Base-by-base conservation (phyloP, 2,888 invertebrate species). In the Nomada ruficornis region DNA sequence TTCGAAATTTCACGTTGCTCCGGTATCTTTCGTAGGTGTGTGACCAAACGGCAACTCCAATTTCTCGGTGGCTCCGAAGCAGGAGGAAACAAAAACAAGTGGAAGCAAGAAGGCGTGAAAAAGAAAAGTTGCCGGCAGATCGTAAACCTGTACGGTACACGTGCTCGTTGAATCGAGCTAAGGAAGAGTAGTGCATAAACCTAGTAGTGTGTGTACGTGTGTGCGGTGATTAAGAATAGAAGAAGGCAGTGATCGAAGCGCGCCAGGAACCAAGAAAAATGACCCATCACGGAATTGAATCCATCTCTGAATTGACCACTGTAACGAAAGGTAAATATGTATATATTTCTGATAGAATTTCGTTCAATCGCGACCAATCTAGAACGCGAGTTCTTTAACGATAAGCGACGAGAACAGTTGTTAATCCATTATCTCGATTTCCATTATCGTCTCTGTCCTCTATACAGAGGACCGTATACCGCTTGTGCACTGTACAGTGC, bases 271-370 rank as follows among this genome's bases (percentile, higher is more conserved):
- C 23, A 7, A 50, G 23, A 7, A 89, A 86, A 59, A 93, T 93
- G 93, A 90, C 86, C 88, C 82, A 86, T 85, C 93, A 91, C 91
- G 92, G 92, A 90, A 89, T 92, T 86, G 91, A 92, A 82, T 84
- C 90, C 60, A 91, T 89, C 70, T 89, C 87, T 81, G 91, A 92
- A 75, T 89, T 93, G 44, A 90, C 92, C 65, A 90, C 89, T 76
- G 90, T 91, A 57, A 92, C 92, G 83, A 93, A 92, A 93, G 93
- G 93, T 93, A 80, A 92, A 84, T 88, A 87, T 57, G 7, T 5
- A 7, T 7, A 36, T 36, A 36, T 36, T 36, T 36, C 36, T 36
- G 7, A 36, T 36, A 36, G 7, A 36, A 36, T 36, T 36, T 7
- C 75, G 15, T n/a, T 7, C 13, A 47, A 47, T 15, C 11, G 0